A percentile compares a stretch with the other conserved stretches of the same genome.
phyloP scores from a whole-genome alignment of 2,888 invertebrate genomes.

The Sinohyriopsis cumingii region DNA sequence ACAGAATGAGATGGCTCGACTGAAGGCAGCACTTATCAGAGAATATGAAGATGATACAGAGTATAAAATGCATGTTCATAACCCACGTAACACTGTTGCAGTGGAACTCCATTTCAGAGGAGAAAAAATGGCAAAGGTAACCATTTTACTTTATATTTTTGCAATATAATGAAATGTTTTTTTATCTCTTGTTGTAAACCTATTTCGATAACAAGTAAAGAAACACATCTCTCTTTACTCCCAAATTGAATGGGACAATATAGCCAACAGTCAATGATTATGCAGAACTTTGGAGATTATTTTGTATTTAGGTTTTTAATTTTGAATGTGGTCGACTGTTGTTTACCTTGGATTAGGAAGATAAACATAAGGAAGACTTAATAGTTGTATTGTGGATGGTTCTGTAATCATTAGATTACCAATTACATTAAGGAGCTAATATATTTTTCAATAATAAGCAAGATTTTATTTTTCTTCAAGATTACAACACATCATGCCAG shows the following conservation, averaged over 20 bases:
- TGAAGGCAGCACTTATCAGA: slow-evolving; percentile 93
- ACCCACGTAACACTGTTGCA: slow-evolving; percentile 95
- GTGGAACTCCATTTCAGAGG: slow-evolving; percentile 95
- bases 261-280: no score
- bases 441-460: no score
- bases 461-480: no score
- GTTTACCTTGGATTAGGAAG: no score
- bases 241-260: neutral
- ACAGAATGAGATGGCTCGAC: slow-evolving; percentile 97
- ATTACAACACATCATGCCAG: no score
- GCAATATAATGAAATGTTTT: neutral
- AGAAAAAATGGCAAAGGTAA: slow-evolving; percentile 97
- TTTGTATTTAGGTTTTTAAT: no score
- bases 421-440: no score
- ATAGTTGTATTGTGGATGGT: no score
- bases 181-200: neutral
- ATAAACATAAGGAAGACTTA: no score
- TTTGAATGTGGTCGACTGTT: no score
- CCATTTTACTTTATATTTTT: neutral
- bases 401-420: no score
- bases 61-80: slow-evolving; percentile 90
- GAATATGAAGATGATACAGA: slow-evolving; percentile 91
- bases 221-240: neutral
- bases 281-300: no score
- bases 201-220: neutral